Conservation (phyloP, 2,797 vertebrate genomes). For the Gymnopithys bicolor region DNA sequence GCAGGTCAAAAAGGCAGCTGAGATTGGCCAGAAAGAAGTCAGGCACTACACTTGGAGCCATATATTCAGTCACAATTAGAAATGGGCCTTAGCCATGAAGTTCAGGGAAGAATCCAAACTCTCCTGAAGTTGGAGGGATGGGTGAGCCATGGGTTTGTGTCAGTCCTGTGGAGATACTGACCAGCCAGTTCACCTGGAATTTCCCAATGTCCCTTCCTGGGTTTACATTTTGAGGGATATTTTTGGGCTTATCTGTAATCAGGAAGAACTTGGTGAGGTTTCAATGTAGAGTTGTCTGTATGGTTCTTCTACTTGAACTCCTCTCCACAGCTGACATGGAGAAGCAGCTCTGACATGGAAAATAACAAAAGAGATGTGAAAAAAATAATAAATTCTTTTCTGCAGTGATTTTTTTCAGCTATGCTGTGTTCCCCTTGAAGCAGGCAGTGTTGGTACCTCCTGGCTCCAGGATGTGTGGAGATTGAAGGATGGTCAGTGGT, state of each 20-base stretch:
- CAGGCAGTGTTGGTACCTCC: background rate
- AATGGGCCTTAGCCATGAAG: background rate
- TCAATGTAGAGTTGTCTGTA: background rate
- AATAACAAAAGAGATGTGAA: background rate
- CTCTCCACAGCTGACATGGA: background rate
- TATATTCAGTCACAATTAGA: background rate
- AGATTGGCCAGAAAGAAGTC: constrained; percentile 21
- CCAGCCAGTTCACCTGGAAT: background rate
- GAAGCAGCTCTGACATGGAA: background rate
- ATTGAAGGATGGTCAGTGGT: background rate
- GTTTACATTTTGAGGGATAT: background rate
- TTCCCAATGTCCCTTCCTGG: background rate
- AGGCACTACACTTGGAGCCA: background rate
- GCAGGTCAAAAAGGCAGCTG: constrained; percentile 54
- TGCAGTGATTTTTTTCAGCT: background rate
- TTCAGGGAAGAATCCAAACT: background rate
- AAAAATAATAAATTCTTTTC: background rate
- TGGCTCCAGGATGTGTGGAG: background rate
- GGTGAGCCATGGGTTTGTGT: background rate
- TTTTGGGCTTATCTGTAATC: background rate
- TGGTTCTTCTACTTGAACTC: background rate
- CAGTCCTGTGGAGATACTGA: background rate
- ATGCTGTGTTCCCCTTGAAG: background rate
- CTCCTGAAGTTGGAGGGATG: background rate
- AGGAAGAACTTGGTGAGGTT: background rate